These are phyloP conservation scores for Poecilia velifera DNA, from an alignment of 2,797 vertebrate species.

Conservation along the genomic window DNA sequence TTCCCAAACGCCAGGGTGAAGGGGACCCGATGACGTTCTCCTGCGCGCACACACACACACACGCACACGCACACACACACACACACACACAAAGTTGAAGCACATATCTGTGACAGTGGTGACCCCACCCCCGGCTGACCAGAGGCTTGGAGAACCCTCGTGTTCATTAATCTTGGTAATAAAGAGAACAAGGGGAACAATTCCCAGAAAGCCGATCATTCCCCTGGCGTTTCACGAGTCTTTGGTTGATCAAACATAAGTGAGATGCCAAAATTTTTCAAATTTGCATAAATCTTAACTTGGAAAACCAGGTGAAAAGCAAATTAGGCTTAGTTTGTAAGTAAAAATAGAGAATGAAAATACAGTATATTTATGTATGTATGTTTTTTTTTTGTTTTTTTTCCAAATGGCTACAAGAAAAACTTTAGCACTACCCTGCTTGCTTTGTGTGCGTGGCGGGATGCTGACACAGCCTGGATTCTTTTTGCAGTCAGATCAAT, in stretches of 20 bases:
- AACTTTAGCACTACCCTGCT: slow-evolving; percentile 27
- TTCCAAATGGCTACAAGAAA: slow-evolving; percentile 32
- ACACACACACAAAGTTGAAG: slow-evolving; percentile 10
- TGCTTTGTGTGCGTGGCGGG: slow-evolving; percentile 6
- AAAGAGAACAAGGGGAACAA: slow-evolving; percentile 59
- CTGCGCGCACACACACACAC: slow-evolving; percentile 14
- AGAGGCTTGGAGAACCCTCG: slow-evolving; percentile 60
- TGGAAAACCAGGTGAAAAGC: slow-evolving; percentile 31
- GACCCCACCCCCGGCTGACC: slow-evolving; percentile 59
- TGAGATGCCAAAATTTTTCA: slow-evolving; percentile 43
- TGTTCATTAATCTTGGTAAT: slow-evolving; percentile 78
- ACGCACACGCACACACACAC: slow-evolving; percentile 25
- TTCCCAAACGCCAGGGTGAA: slow-evolving; percentile 66
- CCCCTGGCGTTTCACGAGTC: slow-evolving; percentile 46
- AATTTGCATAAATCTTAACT: slow-evolving; percentile 29
- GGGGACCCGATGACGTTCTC: slow-evolving; percentile 58
- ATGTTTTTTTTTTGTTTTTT: slow-evolving; percentile 17
- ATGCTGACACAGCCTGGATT: slow-evolving; percentile 76
- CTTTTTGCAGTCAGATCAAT: slow-evolving; percentile 73
- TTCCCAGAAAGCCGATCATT: slow-evolving; percentile 40
- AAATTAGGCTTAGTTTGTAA: slow-evolving; percentile 51
- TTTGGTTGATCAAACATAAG: slow-evolving; percentile 70
- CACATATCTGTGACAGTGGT: slow-evolving; percentile 41
- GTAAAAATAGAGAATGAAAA: slow-evolving; percentile 21
- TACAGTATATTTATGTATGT: background rate